These are phyloP conservation scores for Eubucco bourcierii DNA, from an alignment of 2,113 vertebrate genomes.

Conservation along the genomic window DNA sequence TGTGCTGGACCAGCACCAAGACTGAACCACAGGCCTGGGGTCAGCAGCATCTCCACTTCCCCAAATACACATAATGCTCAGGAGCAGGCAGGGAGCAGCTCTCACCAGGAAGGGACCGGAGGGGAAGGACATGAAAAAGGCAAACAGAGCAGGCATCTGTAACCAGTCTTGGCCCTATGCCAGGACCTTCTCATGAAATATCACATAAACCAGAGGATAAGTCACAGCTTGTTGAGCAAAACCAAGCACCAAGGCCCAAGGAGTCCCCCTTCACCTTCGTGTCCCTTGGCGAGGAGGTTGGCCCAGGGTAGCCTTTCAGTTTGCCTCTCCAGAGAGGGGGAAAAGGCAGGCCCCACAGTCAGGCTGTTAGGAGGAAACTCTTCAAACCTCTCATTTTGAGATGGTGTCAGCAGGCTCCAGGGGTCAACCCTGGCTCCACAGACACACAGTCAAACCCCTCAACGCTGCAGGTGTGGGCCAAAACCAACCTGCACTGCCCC, in stretches of 20 bases:
- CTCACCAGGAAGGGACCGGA: background rate
- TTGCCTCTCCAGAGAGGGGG: background rate
- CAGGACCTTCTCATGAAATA: background rate
- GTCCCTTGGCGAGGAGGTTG: background rate
- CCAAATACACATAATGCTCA: accelerated
- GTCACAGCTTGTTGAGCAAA: background rate
- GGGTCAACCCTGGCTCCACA: background rate
- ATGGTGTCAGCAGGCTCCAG: background rate
- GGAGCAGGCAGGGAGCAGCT: background rate
- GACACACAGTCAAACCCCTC: background rate
- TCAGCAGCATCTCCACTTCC: background rate
- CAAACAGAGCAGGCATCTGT: background rate
- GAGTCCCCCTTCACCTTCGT: background rate
- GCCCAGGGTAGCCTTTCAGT: background rate
- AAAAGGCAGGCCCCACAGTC: background rate
- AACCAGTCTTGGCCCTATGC: background rate
- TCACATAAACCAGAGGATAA: background rate
- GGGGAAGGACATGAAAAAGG: background rate
- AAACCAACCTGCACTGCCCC: background rate
- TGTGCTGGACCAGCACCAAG: accelerated
- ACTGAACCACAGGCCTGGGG: accelerated
- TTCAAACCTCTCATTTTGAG: background rate
- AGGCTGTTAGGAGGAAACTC: background rate
- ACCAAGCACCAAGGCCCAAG: background rate
- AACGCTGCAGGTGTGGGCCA: background rate